Base-by-base conservation (phyloP, 2,113 vertebrate genomes). In the Jaculus jaculus region DNA sequence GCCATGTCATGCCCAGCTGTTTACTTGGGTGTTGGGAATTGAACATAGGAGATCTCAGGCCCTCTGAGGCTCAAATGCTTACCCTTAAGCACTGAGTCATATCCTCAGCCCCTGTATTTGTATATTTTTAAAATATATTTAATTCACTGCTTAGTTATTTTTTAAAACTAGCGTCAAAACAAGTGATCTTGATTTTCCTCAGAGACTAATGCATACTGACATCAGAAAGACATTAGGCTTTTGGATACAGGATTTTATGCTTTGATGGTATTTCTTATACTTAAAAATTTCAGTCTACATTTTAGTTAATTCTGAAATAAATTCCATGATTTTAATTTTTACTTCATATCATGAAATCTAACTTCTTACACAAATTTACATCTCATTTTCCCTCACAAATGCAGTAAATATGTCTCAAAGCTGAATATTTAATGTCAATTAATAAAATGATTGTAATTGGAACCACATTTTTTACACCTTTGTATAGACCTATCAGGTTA, bases 291-390 rank as follows among this genome's bases (percentile, higher is more conserved):
- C 28, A 47, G 18, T 58, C 84, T 89, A 54, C 23, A 80, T 69
- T 94, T 95, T 74, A 85, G 60, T 87, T 95, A 80, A 96, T 94
- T 93, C 39, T 84, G 58, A 92, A 94, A 91, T 83, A 5, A 65
- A 8, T 54, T 47, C 82, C 72, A 69, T 94, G 26, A 37, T 94
- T 92, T 80, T 94, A 60, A 85, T 71, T 88, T 95, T 34, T 72
- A 42, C 47, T 16, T 89, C 39, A 61, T n/a, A 89, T 58, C 21
- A 95, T 90, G 63, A 90, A 39, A 86, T 69, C 26, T 83, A 65
- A 81, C 80, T 73, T 73, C 85, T 28, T 69, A 66, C 3, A 82
- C 7, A 93, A 85, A 90, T 73, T 75, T 92, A 5, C 39, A 69
- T 89, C 82, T 26, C 47, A 11, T 79, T 92, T 95, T 87, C 78